Conservation (phyloP, 2,797 vertebrate genomes). For the Crenichthys baileyi region DNA sequence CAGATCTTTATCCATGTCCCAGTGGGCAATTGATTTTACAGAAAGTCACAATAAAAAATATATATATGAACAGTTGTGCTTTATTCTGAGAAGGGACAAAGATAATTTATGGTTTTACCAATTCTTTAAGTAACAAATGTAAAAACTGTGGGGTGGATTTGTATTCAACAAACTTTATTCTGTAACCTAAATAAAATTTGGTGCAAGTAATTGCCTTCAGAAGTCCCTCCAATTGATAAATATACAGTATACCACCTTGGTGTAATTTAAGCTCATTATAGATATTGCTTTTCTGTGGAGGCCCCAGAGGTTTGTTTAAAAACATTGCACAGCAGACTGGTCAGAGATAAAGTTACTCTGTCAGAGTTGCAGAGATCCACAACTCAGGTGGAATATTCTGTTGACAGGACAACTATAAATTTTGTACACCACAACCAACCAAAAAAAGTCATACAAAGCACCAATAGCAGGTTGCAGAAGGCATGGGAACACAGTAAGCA, state of each 20-base stretch:
- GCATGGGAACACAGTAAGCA: not conserved
- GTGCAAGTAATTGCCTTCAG: not conserved
- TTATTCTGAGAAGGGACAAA: not conserved
- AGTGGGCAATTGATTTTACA: too few species aligned
- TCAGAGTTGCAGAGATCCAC: not conserved
- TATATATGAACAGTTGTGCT: not conserved
- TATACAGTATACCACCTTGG: not conserved
- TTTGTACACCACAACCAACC: not conserved
- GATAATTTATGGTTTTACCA: not conserved
- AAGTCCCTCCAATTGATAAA: not conserved
- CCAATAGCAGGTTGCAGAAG: not conserved
- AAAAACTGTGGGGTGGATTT: not conserved
- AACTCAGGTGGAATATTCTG: not conserved
- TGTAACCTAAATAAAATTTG: not conserved
- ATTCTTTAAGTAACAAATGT: not conserved
- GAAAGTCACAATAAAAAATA: too few species aligned
- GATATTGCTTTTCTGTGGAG: not conserved
- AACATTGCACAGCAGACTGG: not conserved
- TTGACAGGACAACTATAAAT: not conserved
- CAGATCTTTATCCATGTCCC: too few species aligned
- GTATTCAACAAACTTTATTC: not conserved
- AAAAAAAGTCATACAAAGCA: not conserved
- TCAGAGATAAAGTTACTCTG: not conserved
- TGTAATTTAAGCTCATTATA: not conserved
- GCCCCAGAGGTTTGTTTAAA: not conserved